Evolutionary conservation across 30 jellyfish, hydroid and myxozoan genomes (phyloP).

Genomic region (Aurelia sp.): DNA sequence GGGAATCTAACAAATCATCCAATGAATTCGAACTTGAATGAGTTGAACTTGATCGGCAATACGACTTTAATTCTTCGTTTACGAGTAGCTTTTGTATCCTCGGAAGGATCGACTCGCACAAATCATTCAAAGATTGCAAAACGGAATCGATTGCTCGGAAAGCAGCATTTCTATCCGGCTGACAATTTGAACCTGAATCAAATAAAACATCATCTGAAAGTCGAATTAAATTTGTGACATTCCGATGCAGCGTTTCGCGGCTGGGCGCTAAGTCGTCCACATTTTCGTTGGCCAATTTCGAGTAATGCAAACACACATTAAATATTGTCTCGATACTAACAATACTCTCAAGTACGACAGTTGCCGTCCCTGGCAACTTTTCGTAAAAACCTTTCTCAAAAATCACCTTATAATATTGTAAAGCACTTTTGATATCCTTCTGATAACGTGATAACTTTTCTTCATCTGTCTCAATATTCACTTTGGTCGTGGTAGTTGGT

Average conservation of each 20-base stretch:
- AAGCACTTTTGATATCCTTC: constrained; percentile 97
- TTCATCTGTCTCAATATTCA: constrained; percentile 69
- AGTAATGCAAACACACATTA: constrained; percentile 73
- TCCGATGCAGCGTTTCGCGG: constrained; percentile 85
- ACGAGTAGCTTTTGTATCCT: constrained; percentile 83
- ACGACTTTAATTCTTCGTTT: constrained; percentile 84
- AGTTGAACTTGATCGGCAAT: constrained; percentile 74
- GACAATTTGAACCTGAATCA: constrained; percentile 84
- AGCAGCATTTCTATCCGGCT: constrained; percentile 90
- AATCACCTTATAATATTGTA: constrained; percentile 93
- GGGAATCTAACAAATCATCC: constrained; percentile 88
- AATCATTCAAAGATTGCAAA: constrained; percentile 69
- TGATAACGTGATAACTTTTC: constrained; percentile 77
- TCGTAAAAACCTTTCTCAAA: constrained; percentile 86
- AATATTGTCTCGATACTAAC: constrained; percentile 84
- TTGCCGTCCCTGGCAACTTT: constrained; percentile 98
- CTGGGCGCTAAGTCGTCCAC: constrained; percentile 75
- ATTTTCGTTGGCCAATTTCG: constrained; percentile 74
- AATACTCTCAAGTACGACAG: constrained; percentile 93
- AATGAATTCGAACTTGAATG: constrained; percentile 86
- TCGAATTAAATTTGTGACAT: constrained; percentile 86
- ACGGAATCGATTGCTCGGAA: constrained; percentile 95
- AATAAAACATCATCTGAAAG: constrained; percentile 96
- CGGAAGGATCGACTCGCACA: constrained; percentile 90
- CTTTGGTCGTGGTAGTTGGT: constrained; percentile 6